These are phyloP conservation scores for Enteromius mattozi DNA, from an alignment of 2,797 vertebrate genomes.

Conservation along the genomic window DNA sequence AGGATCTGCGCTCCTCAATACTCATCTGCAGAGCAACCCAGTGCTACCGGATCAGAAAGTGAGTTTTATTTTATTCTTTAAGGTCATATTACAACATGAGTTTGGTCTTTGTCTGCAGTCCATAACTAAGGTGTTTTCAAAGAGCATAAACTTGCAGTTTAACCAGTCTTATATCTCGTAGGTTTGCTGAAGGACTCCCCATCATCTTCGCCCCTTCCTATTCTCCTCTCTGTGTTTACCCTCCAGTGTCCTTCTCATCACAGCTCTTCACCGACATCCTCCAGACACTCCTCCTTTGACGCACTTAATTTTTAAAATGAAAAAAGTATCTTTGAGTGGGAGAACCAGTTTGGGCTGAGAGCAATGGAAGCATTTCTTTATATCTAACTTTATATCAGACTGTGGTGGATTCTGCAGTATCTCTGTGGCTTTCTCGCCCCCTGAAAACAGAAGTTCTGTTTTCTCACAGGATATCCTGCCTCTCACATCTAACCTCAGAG, in stretches of 20 bases:
- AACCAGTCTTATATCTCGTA: slow-evolving; percentile 54
- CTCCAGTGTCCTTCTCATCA: slow-evolving; percentile 11
- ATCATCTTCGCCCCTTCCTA: neutral
- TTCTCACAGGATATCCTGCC: slow-evolving; percentile 29
- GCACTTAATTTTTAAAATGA: slow-evolving; percentile 12
- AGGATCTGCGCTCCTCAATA: slow-evolving; percentile 71
- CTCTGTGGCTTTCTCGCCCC: slow-evolving; percentile 3
- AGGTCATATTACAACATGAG: neutral
- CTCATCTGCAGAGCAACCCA: slow-evolving; percentile 79
- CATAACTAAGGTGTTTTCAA: neutral
- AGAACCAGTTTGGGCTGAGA: neutral
- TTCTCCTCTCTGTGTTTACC: neutral
- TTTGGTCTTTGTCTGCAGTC: neutral
- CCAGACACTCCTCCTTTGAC: slow-evolving; percentile 12
- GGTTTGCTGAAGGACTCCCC: slow-evolving; percentile 75
- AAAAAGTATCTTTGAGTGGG: neutral
- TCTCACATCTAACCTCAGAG: neutral
- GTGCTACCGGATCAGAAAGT: slow-evolving; percentile 85
- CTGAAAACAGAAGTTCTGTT: slow-evolving; percentile 12
- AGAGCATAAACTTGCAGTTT: neutral
- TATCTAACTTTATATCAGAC: neutral
- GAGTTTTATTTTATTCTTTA: slow-evolving; percentile 23
- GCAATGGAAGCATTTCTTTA: neutral
- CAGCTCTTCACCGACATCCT: slow-evolving; percentile 9
- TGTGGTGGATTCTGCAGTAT: slow-evolving; percentile 26